Base-by-base conservation (phyloP, 2,797 vertebrate genomes). In the Amblyopsis hoosieri region DNA sequence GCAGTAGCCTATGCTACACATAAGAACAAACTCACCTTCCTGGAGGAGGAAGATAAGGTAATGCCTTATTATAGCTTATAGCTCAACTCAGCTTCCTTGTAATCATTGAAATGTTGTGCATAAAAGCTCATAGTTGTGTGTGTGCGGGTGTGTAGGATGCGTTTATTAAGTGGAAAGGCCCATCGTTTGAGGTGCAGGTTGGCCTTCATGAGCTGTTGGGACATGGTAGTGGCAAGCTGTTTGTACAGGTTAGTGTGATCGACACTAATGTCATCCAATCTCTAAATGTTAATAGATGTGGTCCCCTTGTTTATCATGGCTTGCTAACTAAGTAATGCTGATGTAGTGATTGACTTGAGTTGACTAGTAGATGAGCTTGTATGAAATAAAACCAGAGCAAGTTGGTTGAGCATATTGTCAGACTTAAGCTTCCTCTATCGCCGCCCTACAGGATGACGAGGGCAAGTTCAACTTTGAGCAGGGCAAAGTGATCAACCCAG, bases 111-210 rank as follows among this genome's bases (percentile, higher is more conserved):
- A 15, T 5, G 7, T 42, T 9, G 37, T 9, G 37, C 37, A 7
- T 42, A 42, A 42, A 42, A 42, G 37, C 37, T 48, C 31, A 13
- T 4, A 23, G 12, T 1, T 57, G 23, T 14, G 7, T 29, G 10
- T 60, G 49, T 61, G 17, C 71, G 15, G 55, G 46, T 45, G 8
- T 55, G 6, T 65, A 97, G 96, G 96, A 98, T 74, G 69, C 94
- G 70, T 97, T 94, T 55, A 92, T 95, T 60, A 94, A 94, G 71
- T 96, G 93, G 94, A 96, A 96, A 57, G 91, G 93, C 1, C 95
- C 94, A 0, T 96, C 96, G 2, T 96, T 98, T 1, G 96, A 97
- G 42, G 95, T 97, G 60, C 96, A 97, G 85, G 96, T 98, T 37
- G 96, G 96, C 12, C 93, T 98, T 7, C 96, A 98, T 0, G 96